A percentile compares a stretch with the other conserved stretches of the same genome.
phyloP scores from a whole-genome alignment of 2,113 vertebrate genomes.

The Andinoacara biseriatus region DNA sequence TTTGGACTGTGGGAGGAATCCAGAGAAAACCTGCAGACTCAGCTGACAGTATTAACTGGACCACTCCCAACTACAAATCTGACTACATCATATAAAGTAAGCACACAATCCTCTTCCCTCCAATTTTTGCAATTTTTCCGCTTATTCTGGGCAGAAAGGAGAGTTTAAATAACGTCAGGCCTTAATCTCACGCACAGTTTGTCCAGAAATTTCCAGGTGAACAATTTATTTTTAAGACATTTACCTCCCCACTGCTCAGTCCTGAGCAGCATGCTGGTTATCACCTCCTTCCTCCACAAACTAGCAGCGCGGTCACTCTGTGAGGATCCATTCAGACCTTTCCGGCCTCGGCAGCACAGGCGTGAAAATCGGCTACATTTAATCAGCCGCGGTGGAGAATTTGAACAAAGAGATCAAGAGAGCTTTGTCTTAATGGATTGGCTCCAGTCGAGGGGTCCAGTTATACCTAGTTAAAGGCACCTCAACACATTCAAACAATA shows the following conservation, averaged over 20 bases:
- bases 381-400: conserved; percentile 76
- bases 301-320: conserved; percentile 54
- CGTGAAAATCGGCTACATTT: conserved; percentile 79
- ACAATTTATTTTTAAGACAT: neutral
- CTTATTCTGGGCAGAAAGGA: neutral
- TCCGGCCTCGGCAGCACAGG: conserved; percentile 56
- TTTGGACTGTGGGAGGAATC: no score
- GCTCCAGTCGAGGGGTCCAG: conserved; percentile 71
- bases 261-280: conserved; percentile 34
- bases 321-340: conserved; percentile 70
- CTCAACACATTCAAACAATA: conserved; percentile 52
- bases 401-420: conserved; percentile 75
- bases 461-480: conserved; percentile 71
- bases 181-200: neutral
- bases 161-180: neutral
- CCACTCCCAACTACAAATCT: neutral
- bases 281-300: conserved; percentile 35
- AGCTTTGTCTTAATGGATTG: conserved; percentile 79
- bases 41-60: neutral
- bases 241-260: neutral
- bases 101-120: neutral
- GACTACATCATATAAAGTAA: rapidly evolving
- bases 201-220: neutral
- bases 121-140: neutral
- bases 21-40: no score